Conservation (phyloP, 2,797 vertebrate genomes). For the Botia kubotai region DNA sequence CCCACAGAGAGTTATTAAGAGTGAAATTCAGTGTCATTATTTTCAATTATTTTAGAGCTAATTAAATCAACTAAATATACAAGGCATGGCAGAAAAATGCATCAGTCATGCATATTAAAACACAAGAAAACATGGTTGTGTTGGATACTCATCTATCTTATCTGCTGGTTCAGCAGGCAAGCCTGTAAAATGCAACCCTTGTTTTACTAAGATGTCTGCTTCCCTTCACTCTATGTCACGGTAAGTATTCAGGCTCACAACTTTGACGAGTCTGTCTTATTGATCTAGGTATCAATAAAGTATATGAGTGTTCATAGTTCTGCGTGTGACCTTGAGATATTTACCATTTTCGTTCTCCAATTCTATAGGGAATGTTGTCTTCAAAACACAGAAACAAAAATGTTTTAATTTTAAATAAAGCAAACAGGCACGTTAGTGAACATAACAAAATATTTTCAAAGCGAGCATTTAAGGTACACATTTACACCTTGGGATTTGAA, state of each 20-base stretch:
- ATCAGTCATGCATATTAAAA: background rate
- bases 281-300: slow-evolving; percentile 34
- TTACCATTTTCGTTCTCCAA: background rate
- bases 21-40: background rate
- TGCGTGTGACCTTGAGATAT: slow-evolving; percentile 26
- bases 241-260: slow-evolving; percentile 14
- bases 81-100: background rate
- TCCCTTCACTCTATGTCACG: slow-evolving; percentile 23
- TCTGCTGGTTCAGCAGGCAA: background rate
- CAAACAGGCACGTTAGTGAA: background rate
- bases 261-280: slow-evolving; percentile 21
- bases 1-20: background rate
- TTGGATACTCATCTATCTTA: background rate
- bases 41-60: background rate
- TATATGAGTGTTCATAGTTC: slow-evolving; percentile 35
- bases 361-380: background rate
- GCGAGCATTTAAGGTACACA: too few relatives aligned
- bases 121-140: background rate
- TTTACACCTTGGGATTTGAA: background rate
- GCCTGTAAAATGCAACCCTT: background rate
- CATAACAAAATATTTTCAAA: background rate
- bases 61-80: background rate
- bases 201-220: slow-evolving; percentile 8
- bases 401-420: background rate
- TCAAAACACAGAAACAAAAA: background rate